Evolutionary conservation across 2,113 vertebrate genomes (phyloP).

Genomic region (Hyla sarda): DNA sequence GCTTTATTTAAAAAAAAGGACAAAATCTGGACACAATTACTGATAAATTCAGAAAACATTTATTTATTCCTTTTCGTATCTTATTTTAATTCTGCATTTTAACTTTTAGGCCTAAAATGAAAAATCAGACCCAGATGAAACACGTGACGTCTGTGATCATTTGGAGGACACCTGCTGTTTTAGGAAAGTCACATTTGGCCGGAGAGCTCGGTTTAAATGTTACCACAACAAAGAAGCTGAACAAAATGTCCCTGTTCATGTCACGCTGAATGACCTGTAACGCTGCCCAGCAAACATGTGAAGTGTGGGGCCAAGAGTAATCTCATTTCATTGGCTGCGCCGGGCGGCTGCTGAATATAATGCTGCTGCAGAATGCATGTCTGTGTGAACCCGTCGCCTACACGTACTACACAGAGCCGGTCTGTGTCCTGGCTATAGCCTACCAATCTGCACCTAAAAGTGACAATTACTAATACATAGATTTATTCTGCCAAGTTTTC

Average conservation of each 20-base stretch:
- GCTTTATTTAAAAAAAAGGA: too few species aligned
- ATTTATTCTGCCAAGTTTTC: too few species aligned
- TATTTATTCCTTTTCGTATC: too few species aligned
- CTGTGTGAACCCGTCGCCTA: neutral
- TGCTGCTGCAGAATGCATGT: neutral
- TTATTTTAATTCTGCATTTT: too few species aligned
- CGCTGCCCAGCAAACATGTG: conserved; percentile 26
- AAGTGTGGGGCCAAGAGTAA: neutral
- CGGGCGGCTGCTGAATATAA: neutral
- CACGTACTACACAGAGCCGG: neutral
- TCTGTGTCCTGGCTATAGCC: too few species aligned
- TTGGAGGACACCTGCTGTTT: conserved; percentile 1
- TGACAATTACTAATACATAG: too few species aligned
- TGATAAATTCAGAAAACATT: too few species aligned
- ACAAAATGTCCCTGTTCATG: conserved; percentile 52
- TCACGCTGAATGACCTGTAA: conserved; percentile 37
- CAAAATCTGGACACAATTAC: too few species aligned
- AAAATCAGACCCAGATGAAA: too few species aligned
- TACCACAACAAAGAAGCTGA: conserved; percentile 44
- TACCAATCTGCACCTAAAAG: too few species aligned
- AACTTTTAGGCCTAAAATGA: too few species aligned
- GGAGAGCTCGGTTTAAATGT: conserved; percentile 9
- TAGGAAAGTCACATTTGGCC: conserved; percentile 3
- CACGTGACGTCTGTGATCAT: neutral
- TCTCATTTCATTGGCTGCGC: conserved; percentile 4